Evolutionary conservation across 2,888 invertebrate genomes (phyloP), one percentile per base, ranked within the genome.

Genomic region (Dasysyrphus albostriatus): DNA sequence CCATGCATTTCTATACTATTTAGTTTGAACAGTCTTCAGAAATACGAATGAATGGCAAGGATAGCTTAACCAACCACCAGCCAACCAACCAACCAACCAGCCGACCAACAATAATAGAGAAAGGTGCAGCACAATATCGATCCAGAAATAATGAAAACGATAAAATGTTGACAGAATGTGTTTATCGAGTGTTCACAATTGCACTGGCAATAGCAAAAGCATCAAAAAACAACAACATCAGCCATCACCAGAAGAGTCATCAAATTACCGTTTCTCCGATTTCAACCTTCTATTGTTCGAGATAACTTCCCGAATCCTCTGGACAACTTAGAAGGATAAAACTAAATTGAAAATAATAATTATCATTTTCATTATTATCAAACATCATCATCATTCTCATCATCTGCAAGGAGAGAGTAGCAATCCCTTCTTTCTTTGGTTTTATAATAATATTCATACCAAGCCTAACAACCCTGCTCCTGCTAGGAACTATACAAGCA

Each of bases 321-420:
- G 67, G 59, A 59, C 69, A 61, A 61, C 69, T 3, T 59, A 51
- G 49, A 14, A 56, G 49, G 74, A 59, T n/a, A 63, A 77, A 85
- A 85, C 61, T 77, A 58, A 78, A 85, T 70, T 85, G 76, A 78
- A 77, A 78, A 74, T 70, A 69, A 63, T 85, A 37, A 29, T 65
- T 72, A 76, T 51, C 80, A 42, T 47, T 47, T 16, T 47, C 80
- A 34, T 59, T 65, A 19, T 61, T 58, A 12, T 51, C 61, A 42
- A 19, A 65, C 67, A 39, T 73, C 73, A 3, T 73, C 14, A 42
- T 42, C 42, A 42, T 42, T 6, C 1, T 42, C 42, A 12, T 12
- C 63, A 65, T 51, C 49, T 42, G 16, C 29, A 58, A 58, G 47
- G 47, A 42, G 65, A n/a, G 19, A 51, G 24, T 3, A 51, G 51